phyloP scores from a whole-genome alignment of 2,888 invertebrate genomes.

The Gonocerus acuteangulatus region DNA sequence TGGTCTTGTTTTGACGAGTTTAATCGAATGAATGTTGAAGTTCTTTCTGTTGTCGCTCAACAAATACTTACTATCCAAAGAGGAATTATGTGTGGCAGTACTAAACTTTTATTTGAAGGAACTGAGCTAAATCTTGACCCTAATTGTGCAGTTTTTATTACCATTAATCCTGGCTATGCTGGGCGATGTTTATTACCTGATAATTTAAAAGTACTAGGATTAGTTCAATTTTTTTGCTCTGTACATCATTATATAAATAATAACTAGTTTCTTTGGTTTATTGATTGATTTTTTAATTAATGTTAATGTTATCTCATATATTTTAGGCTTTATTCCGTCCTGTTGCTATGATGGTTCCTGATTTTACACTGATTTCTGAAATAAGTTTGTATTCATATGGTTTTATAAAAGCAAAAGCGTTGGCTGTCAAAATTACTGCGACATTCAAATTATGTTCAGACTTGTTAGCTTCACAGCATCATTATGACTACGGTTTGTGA shows the following conservation, averaged over 20 bases:
- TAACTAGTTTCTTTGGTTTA: too few relatives aligned
- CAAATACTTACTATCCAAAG: constrained; percentile 90
- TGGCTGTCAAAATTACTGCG: constrained; percentile 89
- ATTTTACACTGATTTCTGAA: constrained; percentile 89
- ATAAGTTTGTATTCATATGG: constrained; percentile 86
- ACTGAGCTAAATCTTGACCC: constrained; percentile 76
- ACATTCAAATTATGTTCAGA: constrained; percentile 89
- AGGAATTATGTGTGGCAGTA: constrained; percentile 61
- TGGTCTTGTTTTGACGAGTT: constrained; percentile 97
- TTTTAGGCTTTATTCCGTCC: constrained; percentile 76
- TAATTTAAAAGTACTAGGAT: constrained; percentile 76
- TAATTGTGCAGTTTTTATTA: constrained; percentile 85
- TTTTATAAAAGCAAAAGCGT: constrained; percentile 76
- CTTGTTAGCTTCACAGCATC: constrained; percentile 84
- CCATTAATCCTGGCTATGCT: constrained; percentile 93
- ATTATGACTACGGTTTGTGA: constrained; percentile 86
- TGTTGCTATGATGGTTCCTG: constrained; percentile 97
- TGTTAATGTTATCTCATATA: too few relatives aligned
- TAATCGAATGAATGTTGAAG: constrained; percentile 87
- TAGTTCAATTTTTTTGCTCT: too few relatives aligned
- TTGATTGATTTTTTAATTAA: background rate
- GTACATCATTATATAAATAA: too few relatives aligned
- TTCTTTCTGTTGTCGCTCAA: constrained; percentile 89
- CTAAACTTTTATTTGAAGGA: constrained; percentile 74
- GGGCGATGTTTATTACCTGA: constrained; percentile 89